Base-by-base conservation (phyloP, 2,797 vertebrate genomes). In the Periophthalmus magnuspinnatus region DNA sequence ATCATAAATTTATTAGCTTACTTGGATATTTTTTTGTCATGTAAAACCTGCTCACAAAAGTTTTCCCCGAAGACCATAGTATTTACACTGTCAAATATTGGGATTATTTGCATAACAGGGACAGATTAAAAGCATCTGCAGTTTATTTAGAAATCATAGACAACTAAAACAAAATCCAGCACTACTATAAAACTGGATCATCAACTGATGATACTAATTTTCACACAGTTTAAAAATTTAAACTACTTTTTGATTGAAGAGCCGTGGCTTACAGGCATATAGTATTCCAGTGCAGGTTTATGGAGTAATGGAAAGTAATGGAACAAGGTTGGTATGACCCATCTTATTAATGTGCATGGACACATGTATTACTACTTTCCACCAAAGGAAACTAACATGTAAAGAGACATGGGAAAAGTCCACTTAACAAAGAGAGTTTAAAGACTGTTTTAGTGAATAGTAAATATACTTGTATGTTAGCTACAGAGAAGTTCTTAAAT, bases 241-340 rank as follows among this genome's bases (percentile, higher is more conserved):
- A 45, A 45, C 3, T 45, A 45, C 7, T 52, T 52, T 52, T 21
- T 52, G 50, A 65, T 45, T 45, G 4, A 45, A 45, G 13, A 41
- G 38, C 13, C 38, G 41, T 41, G 38, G 4, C 11, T 13, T 14
- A 45, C 14, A 45, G 13, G 13, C 13, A 45, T 45, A 45, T 45
- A 14, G 11, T 45, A 4, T 45, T 45, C 4, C 3, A 45, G 4
- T 14, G 4, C 10, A 45, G 13, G n/a, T n/a, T n/a, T n/a, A n/a
- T n/a, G n/a, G n/a, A n/a, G n/a, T n/a, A n/a, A n/a, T n/a, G n/a
- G n/a, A n/a, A n/a, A 13, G 8, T 45, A 13, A 45, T 45, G 68
- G 34, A 64, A 50, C 6, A 16, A 22, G 69, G 65, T 16, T 45
- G 59, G 79, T 68, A 69, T 47, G 41, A 58, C 66, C 67, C 41